phyloP scores from a whole-genome alignment of 2,888 invertebrate genomes.

The Harmothoe impar region DNA sequence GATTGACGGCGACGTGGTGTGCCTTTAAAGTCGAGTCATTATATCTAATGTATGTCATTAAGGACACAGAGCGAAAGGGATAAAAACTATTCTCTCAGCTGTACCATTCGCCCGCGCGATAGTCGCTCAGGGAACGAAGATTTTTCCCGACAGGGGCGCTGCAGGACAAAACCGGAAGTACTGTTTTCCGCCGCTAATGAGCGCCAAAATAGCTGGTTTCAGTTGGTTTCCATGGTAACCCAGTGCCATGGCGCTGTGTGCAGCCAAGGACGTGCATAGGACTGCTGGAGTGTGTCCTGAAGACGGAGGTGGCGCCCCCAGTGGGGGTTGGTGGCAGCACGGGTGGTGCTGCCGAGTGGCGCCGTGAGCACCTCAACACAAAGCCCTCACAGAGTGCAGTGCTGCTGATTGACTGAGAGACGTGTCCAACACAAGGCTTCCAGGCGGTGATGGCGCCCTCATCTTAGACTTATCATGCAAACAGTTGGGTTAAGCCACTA shows the following conservation, averaged over 20 bases:
- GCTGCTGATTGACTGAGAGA: neutral
- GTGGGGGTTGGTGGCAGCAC: neutral
- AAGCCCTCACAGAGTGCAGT: neutral
- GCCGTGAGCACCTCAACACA: neutral
- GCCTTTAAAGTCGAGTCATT: constrained; percentile 15
- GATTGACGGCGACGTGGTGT: neutral
- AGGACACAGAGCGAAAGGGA: neutral
- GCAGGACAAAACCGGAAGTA: constrained; percentile 45
- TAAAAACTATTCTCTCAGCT: neutral
- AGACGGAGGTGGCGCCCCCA: neutral
- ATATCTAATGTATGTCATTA: constrained; percentile 49
- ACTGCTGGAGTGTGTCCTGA: constrained; percentile 27
- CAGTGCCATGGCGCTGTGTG: no score
- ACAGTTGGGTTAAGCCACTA: no score
- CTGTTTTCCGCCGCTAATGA: constrained; percentile 54
- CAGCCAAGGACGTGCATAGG: neutral
- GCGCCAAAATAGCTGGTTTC: constrained; percentile 50
- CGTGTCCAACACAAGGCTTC: neutral
- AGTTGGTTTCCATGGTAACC: constrained; percentile 52
- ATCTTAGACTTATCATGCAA: no score
- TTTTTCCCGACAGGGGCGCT: neutral
- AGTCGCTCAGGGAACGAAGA: neutral
- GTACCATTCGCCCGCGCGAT: neutral
- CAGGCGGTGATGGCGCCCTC: neutral
- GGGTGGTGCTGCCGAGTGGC: neutral